Conservation (phyloP, 2,113 vertebrate genomes). For the Erinaceus europaeus region DNA sequence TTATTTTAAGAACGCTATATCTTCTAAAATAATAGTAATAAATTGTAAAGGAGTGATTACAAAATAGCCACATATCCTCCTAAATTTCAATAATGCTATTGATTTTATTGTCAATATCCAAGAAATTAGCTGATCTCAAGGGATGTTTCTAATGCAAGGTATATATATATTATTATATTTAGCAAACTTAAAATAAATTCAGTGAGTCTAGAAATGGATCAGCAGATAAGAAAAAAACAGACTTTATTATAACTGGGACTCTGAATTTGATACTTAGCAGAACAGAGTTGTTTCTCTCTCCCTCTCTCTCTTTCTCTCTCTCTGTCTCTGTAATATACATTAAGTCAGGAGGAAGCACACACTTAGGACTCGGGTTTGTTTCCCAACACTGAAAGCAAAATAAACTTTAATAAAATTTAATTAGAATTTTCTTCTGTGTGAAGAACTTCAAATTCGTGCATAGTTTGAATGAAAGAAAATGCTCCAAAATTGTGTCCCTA, state of each 20-base stretch:
- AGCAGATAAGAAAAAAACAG: too few relatives aligned
- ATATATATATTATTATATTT: background rate
- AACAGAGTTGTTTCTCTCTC: too few relatives aligned
- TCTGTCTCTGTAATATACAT: too few relatives aligned
- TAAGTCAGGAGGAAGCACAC: too few relatives aligned
- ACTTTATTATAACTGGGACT: too few relatives aligned
- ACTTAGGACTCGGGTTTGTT: too few relatives aligned
- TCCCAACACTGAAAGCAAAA: too few relatives aligned
- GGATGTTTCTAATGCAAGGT: conserved; percentile 33
- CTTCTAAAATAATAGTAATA: background rate
- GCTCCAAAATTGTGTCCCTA: background rate
- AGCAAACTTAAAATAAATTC: background rate
- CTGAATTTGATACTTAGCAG: too few relatives aligned
- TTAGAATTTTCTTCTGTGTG: background rate
- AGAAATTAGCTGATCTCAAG: conserved; percentile 27
- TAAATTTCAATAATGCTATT: background rate
- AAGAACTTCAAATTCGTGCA: background rate
- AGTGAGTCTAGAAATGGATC: too few relatives aligned
- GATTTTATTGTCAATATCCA: conserved; percentile 16
- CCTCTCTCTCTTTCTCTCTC: too few relatives aligned
- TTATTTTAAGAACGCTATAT: background rate
- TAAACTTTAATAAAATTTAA: background rate
- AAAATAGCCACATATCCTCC: background rate
- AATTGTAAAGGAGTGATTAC: background rate
- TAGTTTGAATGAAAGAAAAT: conserved; percentile 15